A percentile compares a stretch with the other conserved stretches of the same genome.
Evolutionary conservation across 2,797 vertebrate genomes (phyloP).

Genomic region (Enteromius argenteus): DNA sequence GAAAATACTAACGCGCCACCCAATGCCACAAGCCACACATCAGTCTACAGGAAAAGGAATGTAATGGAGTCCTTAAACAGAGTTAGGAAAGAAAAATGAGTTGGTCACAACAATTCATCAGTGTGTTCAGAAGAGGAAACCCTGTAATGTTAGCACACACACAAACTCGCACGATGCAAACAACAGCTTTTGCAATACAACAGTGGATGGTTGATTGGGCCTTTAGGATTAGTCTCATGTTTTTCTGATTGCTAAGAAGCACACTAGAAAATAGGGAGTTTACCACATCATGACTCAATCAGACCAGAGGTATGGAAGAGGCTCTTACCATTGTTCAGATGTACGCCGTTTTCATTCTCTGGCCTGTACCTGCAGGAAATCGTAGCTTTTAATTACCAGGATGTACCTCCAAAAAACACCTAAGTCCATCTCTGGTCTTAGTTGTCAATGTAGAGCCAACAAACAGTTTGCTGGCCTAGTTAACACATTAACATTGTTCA

Average conservation of each 20-base stretch:
- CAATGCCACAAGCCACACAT: slow-evolving; percentile 39
- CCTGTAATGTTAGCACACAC: slow-evolving; percentile 8
- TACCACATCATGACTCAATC: slow-evolving; percentile 58
- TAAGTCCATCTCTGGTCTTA: slow-evolving; percentile 33
- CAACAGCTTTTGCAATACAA: slow-evolving; percentile 60
- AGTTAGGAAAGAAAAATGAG: slow-evolving; percentile 18
- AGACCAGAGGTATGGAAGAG: slow-evolving; percentile 63
- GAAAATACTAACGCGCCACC: slow-evolving; percentile 7
- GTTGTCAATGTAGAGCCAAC: slow-evolving; percentile 18
- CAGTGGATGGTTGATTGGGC: slow-evolving; percentile 65
- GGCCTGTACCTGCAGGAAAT: slow-evolving; percentile 99
- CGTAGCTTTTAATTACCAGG: slow-evolving; percentile 85
- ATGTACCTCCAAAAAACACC: slow-evolving; percentile 44
- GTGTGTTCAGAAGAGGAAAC: slow-evolving; percentile 6
- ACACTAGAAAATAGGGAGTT: slow-evolving; percentile 65
- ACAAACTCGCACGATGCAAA: slow-evolving; percentile 30
- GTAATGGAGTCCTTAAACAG: slow-evolving; percentile 24
- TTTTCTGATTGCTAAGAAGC: slow-evolving; percentile 49
- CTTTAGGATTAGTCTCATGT: slow-evolving; percentile 81
- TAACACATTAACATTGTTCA: slow-evolving; percentile 8
- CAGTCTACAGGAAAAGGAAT: slow-evolving; percentile 21
- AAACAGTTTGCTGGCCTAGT: background rate
- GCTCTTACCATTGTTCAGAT: slow-evolving; percentile 99
- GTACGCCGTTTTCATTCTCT: slow-evolving; percentile 99
- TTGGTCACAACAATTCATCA: slow-evolving; percentile 14